phyloP scores from a whole-genome alignment of 2,888 invertebrate species.

The Tortricodes alternella region DNA sequence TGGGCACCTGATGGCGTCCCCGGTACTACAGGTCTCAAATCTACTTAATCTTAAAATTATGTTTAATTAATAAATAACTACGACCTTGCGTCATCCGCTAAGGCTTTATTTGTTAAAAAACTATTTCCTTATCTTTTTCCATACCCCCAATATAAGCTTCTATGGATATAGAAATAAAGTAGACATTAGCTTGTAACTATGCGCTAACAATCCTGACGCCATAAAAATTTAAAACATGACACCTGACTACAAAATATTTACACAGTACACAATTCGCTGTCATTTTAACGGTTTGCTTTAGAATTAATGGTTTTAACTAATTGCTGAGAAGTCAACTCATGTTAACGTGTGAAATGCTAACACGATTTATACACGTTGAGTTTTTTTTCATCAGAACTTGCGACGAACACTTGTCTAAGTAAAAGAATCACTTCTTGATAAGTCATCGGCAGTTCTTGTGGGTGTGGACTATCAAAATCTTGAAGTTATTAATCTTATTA shows the following conservation, averaged over 20 bases:
- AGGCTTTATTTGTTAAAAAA: not conserved
- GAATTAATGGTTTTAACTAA: not conserved
- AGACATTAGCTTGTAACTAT: not conserved
- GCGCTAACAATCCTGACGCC: not conserved
- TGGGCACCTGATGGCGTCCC: too few species aligned
- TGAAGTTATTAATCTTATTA: too few species aligned
- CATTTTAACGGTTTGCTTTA: slow-evolving; percentile 6
- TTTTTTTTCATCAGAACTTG: too few species aligned
- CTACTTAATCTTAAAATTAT: not conserved
- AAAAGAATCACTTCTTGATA: too few species aligned
- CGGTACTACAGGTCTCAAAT: too few species aligned
- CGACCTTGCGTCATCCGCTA: not conserved
- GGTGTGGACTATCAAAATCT: too few species aligned
- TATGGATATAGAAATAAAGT: not conserved
- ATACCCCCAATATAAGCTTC: not conserved
- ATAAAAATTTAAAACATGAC: not conserved
- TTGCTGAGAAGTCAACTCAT: slow-evolving; percentile 29
- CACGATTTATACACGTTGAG: too few species aligned
- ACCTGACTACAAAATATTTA: slow-evolving; percentile 5
- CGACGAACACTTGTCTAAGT: too few species aligned
- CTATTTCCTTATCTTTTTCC: not conserved
- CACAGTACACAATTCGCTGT: slow-evolving; percentile 1
- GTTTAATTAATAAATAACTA: not conserved
- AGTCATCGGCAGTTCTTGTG: too few species aligned
- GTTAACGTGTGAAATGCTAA: slow-evolving; percentile 31